Percentiles rank a stretch among this genome's conserved stretches.
These are phyloP conservation scores for Ceratotherium simum DNA, from an alignment of 2,113 vertebrate species.

Conservation along the genomic window DNA sequence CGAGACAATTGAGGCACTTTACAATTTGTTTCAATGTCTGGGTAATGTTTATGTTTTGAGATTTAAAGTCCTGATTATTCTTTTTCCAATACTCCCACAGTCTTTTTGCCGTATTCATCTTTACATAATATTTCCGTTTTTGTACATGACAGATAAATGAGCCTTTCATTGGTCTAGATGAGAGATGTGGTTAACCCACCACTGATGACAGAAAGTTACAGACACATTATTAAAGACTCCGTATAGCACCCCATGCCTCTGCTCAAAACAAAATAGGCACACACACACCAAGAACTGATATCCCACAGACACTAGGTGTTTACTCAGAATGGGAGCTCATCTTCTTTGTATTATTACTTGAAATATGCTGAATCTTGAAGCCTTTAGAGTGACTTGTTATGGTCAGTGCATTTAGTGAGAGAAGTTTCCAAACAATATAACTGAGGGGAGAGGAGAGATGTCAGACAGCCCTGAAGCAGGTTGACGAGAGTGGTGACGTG, in stretches of 20 bases:
- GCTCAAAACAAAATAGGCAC: not conserved
- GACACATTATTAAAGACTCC: not conserved
- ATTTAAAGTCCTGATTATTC: not conserved
- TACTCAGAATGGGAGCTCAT: not conserved
- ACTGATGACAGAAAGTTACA: not conserved
- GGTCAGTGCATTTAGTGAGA: not conserved
- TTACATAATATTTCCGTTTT: not conserved
- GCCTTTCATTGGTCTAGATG: not conserved
- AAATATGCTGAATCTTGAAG: not conserved
- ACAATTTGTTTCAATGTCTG: not conserved
- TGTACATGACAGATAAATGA: not conserved
- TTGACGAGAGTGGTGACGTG: not conserved
- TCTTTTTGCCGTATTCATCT: not conserved
- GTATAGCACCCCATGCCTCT: not conserved
- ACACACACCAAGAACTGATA: not conserved
- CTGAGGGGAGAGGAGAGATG: not conserved
- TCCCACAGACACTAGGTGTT: no score
- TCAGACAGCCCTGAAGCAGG: not conserved
- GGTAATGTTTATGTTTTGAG: not conserved
- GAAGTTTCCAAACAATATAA: not conserved
- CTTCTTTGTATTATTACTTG: not conserved
- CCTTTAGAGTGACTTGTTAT: not conserved
- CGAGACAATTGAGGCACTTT: not conserved
- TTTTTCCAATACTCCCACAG: not conserved
- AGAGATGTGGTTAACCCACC: not conserved